Percentiles rank a stretch among this genome's conserved stretches.
phyloP scores from a whole-genome alignment of 2,888 invertebrate species.

The Opisthograptis luteolata region DNA sequence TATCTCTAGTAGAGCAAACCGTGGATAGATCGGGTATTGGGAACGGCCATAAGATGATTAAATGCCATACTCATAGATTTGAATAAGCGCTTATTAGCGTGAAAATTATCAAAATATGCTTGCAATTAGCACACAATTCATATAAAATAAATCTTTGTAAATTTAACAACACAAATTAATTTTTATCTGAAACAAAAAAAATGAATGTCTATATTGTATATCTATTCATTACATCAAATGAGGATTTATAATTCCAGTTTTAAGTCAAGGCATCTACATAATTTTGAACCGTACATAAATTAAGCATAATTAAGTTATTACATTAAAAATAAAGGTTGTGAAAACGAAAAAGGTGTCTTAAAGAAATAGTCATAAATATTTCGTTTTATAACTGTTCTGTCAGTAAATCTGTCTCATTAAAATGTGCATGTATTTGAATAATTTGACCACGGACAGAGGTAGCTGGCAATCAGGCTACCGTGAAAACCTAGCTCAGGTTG shows the following conservation, averaged over 20 bases:
- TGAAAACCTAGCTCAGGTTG: conserved; percentile 5
- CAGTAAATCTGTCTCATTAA: conserved; percentile 48
- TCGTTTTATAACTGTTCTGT: conserved; percentile 4
- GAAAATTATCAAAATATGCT: too few relatives aligned
- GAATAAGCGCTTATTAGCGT: too few relatives aligned
- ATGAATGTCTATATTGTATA: too few relatives aligned
- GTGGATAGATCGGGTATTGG: too few relatives aligned
- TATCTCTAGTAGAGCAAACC: too few relatives aligned
- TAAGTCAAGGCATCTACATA: conserved; percentile 18
- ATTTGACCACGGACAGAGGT: conserved; percentile 41
- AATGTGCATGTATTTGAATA: conserved; percentile 67
- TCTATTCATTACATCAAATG: conserved; percentile 2
- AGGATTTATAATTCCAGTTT: not conserved
- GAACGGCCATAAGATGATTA: too few relatives aligned
- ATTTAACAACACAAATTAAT: too few relatives aligned
- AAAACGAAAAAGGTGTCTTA: conserved; percentile 2
- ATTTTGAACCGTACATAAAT: conserved; percentile 26
- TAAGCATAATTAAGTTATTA: conserved; percentile 30
- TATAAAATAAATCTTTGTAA: too few relatives aligned
- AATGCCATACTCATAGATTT: too few relatives aligned
- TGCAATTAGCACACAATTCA: too few relatives aligned
- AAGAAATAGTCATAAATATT: not conserved
- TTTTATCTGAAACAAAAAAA: too few relatives aligned
- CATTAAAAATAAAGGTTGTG: conserved; percentile 17
- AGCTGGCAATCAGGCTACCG: conserved; percentile 36